These are phyloP conservation scores for Dinoponera quadriceps DNA, from an alignment of 1,140 invertebrate species.

Conservation along the genomic window DNA sequence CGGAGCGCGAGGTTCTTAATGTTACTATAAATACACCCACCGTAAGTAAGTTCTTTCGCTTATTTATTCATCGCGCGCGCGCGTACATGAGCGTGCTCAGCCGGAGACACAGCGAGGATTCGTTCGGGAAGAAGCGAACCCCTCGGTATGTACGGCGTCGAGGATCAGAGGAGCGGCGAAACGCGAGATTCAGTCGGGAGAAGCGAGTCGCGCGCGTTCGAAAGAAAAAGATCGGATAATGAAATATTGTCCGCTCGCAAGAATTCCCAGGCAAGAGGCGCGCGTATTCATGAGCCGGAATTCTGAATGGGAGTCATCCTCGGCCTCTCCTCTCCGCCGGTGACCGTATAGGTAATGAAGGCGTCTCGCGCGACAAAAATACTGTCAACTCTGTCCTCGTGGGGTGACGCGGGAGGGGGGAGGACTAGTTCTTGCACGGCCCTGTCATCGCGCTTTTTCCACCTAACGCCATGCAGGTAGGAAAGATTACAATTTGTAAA, in stretches of 20 bases:
- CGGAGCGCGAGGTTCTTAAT: not conserved
- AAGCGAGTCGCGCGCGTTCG: conserved; percentile 13
- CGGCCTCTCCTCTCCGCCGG: conserved; percentile 55
- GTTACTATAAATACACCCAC: not conserved
- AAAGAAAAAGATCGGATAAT: conserved; percentile 48
- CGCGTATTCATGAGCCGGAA: conserved; percentile 80
- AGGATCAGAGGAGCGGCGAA: conserved; percentile 23
- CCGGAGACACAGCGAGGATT: not conserved
- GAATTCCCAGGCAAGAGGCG: conserved; percentile 59
- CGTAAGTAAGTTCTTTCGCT: no score
- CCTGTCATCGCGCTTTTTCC: conserved; percentile 70
- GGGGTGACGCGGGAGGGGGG: conserved; percentile 26
- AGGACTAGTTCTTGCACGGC: conserved; percentile 76
- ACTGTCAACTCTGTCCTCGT: conserved; percentile 78
- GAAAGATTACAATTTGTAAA: conserved; percentile 82
- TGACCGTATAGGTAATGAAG: conserved; percentile 82
- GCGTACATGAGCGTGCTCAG: conserved; percentile 5
- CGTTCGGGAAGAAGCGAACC: conserved; percentile 6
- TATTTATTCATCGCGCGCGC: not conserved
- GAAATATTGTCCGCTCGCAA: conserved; percentile 62
- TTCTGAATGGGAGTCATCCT: conserved; percentile 77
- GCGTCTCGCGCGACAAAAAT: conserved; percentile 83
- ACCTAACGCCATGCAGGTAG: conserved; percentile 76
- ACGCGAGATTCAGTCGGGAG: conserved; percentile 36
- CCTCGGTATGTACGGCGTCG: conserved; percentile 13